phyloP scores from a whole-genome alignment of 2,113 vertebrate species.

The Furnarius figulus region DNA sequence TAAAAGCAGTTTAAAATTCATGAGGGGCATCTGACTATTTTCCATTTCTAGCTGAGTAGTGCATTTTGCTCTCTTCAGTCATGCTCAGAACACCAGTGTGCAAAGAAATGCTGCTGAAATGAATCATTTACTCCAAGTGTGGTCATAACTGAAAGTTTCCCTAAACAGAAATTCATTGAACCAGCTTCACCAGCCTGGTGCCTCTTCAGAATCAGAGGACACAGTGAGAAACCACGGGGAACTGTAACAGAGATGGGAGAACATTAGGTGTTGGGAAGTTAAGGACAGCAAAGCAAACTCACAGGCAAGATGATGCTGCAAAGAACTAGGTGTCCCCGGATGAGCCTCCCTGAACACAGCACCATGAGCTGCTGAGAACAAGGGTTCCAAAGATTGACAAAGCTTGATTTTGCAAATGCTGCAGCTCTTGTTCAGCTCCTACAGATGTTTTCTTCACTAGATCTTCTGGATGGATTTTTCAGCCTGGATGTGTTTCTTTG shows the following conservation, averaged over 20 bases:
- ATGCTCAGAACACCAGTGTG: neutral
- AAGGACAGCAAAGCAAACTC: neutral
- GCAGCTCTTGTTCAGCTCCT: neutral
- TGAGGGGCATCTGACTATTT: neutral
- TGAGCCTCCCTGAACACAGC: neutral
- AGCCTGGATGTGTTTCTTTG: neutral
- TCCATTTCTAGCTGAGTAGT: constrained; percentile 2
- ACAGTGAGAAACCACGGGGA: neutral
- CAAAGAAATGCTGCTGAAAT: neutral
- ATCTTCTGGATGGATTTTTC: neutral
- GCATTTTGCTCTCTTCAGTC: neutral
- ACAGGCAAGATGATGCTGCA: neutral
- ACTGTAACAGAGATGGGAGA: neutral
- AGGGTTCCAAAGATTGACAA: neutral
- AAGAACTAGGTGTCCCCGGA: neutral
- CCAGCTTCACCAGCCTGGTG: neutral
- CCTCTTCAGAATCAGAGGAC: neutral
- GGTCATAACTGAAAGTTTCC: neutral
- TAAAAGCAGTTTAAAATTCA: constrained; percentile 46
- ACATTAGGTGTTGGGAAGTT: neutral
- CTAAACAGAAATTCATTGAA: neutral
- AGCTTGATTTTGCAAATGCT: neutral
- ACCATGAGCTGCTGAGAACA: accelerated
- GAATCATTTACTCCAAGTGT: neutral
- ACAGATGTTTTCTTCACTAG: neutral